phyloP scores from a whole-genome alignment of 2,113 vertebrate species.

The Leucopsar rothschildi region DNA sequence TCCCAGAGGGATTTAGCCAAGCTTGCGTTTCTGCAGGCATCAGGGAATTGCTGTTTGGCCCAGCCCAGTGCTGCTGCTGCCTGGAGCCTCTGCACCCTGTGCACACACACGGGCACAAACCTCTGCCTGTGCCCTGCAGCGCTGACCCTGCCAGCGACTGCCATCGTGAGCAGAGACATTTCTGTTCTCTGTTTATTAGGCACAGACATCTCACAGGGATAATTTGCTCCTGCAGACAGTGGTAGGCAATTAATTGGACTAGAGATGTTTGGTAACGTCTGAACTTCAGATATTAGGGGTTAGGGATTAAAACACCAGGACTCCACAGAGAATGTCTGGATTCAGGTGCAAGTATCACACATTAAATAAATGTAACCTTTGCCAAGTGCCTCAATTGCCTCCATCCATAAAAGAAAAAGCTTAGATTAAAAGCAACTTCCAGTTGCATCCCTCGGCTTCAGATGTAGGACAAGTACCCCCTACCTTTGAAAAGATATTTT shows the following conservation, averaged over 20 bases:
- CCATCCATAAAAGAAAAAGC: background rate
- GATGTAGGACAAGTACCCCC: background rate
- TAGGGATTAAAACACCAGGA: background rate
- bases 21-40: background rate
- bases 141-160: fast-evolving
- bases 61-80: background rate
- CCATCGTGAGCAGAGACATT: background rate
- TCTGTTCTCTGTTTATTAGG: background rate
- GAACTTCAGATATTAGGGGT: background rate
- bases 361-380: background rate
- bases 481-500: background rate
- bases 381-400: background rate
- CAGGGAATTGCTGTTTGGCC: background rate
- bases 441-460: background rate
- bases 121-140: background rate
- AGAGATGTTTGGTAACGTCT: background rate
- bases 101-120: background rate
- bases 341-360: background rate
- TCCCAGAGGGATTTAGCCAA: background rate
- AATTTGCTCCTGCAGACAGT: background rate
- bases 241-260: background rate
- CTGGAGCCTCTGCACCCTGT: background rate
- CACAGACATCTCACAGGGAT: background rate
- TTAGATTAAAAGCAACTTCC: background rate
- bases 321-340: background rate